A percentile compares a stretch with the other conserved stretches of the same genome.
phyloP scores from a whole-genome alignment of 2,113 vertebrate genomes.

The Perca schrenkii region DNA sequence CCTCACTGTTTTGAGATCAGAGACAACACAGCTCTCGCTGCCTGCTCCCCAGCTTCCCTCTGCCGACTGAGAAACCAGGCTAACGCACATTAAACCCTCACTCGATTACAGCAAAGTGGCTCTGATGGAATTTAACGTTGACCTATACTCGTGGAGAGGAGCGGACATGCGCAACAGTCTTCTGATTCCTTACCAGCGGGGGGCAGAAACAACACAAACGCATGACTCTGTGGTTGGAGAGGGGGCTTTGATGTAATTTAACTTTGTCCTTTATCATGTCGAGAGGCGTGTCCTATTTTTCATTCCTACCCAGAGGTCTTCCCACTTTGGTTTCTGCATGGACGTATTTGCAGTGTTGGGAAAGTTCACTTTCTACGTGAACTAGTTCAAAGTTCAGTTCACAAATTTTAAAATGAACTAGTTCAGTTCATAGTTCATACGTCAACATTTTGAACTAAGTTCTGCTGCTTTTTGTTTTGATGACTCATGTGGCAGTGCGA shows the following conservation, averaged over 20 bases:
- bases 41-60: neutral
- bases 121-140: constrained; percentile 42
- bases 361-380: no score
- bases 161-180: constrained; percentile 22
- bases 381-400: no score
- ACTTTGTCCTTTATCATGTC: constrained; percentile 7
- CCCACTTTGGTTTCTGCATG: neutral
- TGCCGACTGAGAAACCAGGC: neutral
- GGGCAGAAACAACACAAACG: neutral
- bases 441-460: no score
- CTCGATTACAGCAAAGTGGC: constrained; percentile 26
- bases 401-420: no score
- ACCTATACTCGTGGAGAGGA: constrained; percentile 42
- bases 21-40: neutral
- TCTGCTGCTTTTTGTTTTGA: no score
- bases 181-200: neutral
- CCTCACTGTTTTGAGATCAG: neutral
- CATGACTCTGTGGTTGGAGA: neutral
- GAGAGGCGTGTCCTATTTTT: neutral
- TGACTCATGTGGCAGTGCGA: no score
- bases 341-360: no score
- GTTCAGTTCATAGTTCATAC: no score
- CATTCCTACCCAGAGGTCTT: neutral
- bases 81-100: constrained; percentile 32
- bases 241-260: constrained; percentile 20